Base-by-base conservation (phyloP, 2,797 vertebrate genomes). In the Notamacropus eugenii region DNA sequence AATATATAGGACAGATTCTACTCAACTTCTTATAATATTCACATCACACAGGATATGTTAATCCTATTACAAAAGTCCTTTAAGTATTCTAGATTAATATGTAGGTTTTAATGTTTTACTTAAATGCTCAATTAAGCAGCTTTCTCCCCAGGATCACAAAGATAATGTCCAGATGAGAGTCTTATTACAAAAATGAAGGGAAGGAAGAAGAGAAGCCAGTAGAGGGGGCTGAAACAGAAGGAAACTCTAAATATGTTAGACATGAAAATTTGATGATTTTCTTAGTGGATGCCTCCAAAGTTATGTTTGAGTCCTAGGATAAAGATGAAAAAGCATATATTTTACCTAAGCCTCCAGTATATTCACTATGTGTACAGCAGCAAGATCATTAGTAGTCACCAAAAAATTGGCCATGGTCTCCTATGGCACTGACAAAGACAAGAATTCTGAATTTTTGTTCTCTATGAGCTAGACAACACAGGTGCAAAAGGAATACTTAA, bases 321-420 rank as follows among this genome's bases (percentile, higher is more conserved):
- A n/a, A 40, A 40, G 34, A 40, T n/a, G 13, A 59, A 59, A 29
- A 31, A 59, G 31, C 4, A 0, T 11, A 11, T 29, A n/a, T 67
- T 67, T 67, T n/a, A 19, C 4, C 58, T 31, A n/a, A 67, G 13
- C 62, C n/a, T 67, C n/a, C 95, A 99, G 99, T 99, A 99, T 93
- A 99, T 99, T 94, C 99, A 99, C 97, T 99, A 96, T 82, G 99
- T 99, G 52, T 99, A 99, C 97, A 99, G 99, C 98, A 99, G 98
- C 98, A 99, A 99, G 99, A 99, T 99, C 97, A 99, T 99, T 95
- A 99, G 99, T 96, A 99, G 99, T 95, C 97, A 99, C 94, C 99
- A 98, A 93, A 99, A 99, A 96, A 98, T 95, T 99, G 93, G 99
- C 99, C 67, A 98, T 99, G 90, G 99, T 99, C 94, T 99, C 99